Base-by-base conservation (phyloP, 2,797 vertebrate genomes). In the Chiroxiphia lanceolata region DNA sequence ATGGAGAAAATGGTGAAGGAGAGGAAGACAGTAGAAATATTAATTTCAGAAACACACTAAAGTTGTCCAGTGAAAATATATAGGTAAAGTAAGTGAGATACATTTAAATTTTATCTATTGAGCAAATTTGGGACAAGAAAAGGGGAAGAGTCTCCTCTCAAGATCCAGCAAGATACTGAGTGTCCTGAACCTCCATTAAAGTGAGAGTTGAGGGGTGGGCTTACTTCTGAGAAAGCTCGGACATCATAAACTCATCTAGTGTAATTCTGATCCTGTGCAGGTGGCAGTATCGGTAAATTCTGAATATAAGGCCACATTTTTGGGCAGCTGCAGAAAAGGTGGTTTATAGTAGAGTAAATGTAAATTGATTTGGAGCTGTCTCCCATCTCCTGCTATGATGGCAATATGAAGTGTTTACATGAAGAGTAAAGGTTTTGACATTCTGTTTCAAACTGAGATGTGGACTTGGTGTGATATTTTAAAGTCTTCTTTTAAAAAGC, bases 401-500 rank as follows among this genome's bases (percentile, higher is more conserved):
- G 45, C 64, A 80, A 45, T 44, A 45, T 42, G 74, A 87, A 84
- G 78, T 54, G 85, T 90, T 95, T 96, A 38, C n/a, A 29, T 36
- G 83, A 92, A 87, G 40, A 53, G 17, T 4, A 82, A 34, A 40
- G 68, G 42, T 86, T 93, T 81, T 89, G 63, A 82, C 51, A 47
- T 93, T 94, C 60, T 90, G 36, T 87, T 95, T 89, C 75, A 85
- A 82, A 83, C 40, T 20, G 44, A 80, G 42, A 53, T 56, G 48
- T 54, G 86, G 69, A 33, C 83, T 91, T 45, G 27, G 34, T 90
- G 40, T 0, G 17, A 33, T 90, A 65, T 87, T 90, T 87, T 87
- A 48, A 95, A 80, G 53, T 93, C 95, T 65, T 94, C 60, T 89
- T 91, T 64, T 75, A 50, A 77, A 94, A 94, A 81, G 29, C 53